phyloP scores from a whole-genome alignment of 2,888 invertebrate genomes.

The Candidula unifasciata region DNA sequence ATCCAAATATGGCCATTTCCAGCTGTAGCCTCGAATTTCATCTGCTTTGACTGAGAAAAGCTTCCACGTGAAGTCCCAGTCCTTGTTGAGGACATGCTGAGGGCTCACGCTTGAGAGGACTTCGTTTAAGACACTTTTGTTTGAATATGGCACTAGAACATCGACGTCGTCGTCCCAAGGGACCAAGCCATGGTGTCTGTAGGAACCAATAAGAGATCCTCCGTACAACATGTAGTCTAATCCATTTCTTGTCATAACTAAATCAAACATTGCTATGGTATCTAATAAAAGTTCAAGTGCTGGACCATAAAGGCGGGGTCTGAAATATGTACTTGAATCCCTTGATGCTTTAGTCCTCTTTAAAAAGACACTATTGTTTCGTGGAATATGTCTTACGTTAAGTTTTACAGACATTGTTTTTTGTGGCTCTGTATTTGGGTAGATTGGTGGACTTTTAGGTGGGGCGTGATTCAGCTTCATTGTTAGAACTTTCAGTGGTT shows the following conservation, averaged over 20 bases:
- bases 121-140: not conserved
- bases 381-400: not conserved
- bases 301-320: not conserved
- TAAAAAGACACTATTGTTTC: not conserved
- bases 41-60: not conserved
- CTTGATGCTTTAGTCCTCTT: not conserved
- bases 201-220: constrained; percentile 43
- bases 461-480: no score
- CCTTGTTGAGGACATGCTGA: not conserved
- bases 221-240: constrained; percentile 44
- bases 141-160: constrained; percentile 36
- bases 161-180: constrained; percentile 51
- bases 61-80: constrained; percentile 27
- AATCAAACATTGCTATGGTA: constrained; percentile 20
- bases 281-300: not conserved
- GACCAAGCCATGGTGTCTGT: constrained; percentile 44
- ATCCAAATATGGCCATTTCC: constrained; percentile 61
- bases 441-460: no score
- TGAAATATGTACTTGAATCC: not conserved
- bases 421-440: no score
- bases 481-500: no score
- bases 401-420: not conserved
- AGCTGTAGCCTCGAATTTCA: constrained; percentile 27
- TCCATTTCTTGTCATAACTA: not conserved
- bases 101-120: not conserved